Evolutionary conservation across 2,888 invertebrate species (phyloP).

Genomic region (Drosophila pseudotakahashii): DNA sequence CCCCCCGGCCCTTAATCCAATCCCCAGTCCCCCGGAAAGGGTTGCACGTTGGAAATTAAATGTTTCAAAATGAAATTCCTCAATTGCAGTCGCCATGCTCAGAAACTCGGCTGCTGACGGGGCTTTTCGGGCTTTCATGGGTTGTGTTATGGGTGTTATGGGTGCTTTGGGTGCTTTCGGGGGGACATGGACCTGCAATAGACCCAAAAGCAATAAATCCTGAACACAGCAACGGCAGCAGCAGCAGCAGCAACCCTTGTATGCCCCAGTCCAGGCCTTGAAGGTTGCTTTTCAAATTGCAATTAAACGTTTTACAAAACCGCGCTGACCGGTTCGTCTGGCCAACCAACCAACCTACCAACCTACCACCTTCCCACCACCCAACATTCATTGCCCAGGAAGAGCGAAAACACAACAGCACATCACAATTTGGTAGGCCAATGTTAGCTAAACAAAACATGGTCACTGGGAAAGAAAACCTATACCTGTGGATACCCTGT

Average conservation of each 20-base stretch:
- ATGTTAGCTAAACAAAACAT: constrained; percentile 70
- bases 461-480: neutral
- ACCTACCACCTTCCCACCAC: constrained; percentile 8
- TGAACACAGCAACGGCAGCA: constrained; percentile 42
- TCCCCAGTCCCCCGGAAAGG: constrained; percentile 27
- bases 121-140: neutral
- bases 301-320: constrained; percentile 81
- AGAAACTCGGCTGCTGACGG: constrained; percentile 36
- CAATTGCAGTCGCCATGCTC: constrained; percentile 73
- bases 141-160: neutral
- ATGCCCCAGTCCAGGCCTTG: constrained; percentile 28
- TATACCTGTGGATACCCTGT: constrained; percentile 9
- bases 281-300: constrained; percentile 74
- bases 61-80: constrained; percentile 81
- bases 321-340: constrained; percentile 71
- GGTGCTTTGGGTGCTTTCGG: neutral
- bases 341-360: constrained; percentile 18
- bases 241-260: constrained; percentile 67
- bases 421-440: constrained; percentile 47
- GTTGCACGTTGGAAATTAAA: constrained; percentile 75
- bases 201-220: constrained; percentile 78
- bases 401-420: constrained; percentile 20
- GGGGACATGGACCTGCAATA: constrained; percentile 50
- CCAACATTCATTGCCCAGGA: constrained; percentile 8
- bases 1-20: constrained; percentile 9